Evolutionary conservation across 2,888 invertebrate species (phyloP).

Genomic region (Lydus trimaculatus): DNA sequence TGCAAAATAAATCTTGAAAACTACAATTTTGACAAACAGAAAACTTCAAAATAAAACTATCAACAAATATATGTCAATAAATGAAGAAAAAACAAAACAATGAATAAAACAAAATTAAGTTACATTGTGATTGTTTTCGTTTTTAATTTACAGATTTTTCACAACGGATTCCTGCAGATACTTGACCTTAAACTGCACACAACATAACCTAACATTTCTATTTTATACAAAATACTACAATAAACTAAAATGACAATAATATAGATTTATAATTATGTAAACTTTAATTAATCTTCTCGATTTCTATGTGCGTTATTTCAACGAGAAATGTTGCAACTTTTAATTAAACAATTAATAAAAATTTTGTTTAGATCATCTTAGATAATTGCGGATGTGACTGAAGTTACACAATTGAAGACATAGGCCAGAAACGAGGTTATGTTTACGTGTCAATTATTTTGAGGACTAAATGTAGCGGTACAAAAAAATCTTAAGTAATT

Average conservation of each 20-base stretch:
- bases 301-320: no score
- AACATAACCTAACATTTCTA: background rate
- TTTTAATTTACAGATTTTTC: background rate
- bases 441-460: background rate
- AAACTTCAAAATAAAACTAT: background rate
- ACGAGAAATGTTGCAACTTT: no score
- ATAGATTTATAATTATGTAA: no score
- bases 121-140: background rate
- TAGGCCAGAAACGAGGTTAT: background rate
- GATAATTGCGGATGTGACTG: background rate
- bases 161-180: background rate
- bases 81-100: background rate
- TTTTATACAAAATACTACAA: no score
- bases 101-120: background rate
- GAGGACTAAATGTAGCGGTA: no score
- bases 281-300: no score
- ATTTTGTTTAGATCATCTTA: background rate
- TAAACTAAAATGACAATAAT: no score
- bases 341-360: background rate
- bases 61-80: background rate
- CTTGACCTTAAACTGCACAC: background rate
- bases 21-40: constrained; percentile 44
- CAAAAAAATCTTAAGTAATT: no score
- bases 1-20: constrained; percentile 29
- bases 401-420: background rate